Evolutionary conservation across 2,888 invertebrate genomes (phyloP).

Genomic region (Macaria notata): DNA sequence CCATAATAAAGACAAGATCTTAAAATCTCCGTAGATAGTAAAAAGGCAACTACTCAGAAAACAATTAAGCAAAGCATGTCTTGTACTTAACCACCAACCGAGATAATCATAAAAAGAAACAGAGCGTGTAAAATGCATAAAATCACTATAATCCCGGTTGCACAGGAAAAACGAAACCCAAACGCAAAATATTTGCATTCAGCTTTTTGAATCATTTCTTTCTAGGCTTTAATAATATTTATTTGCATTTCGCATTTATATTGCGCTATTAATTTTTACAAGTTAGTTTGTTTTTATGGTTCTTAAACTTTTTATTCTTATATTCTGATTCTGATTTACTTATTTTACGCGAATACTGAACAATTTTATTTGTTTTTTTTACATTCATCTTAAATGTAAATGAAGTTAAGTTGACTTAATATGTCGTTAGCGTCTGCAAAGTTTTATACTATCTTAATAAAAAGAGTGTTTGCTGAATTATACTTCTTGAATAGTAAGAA

Average conservation of each 20-base stretch:
- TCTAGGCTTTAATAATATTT: constrained; percentile 11
- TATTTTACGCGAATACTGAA: constrained; percentile 5
- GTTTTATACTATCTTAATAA: not conserved
- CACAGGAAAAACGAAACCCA: not conserved
- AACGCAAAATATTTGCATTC: constrained; percentile 6
- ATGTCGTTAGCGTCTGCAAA: constrained; percentile 12
- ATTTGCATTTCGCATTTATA: constrained; percentile 16
- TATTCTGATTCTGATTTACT: not conserved
- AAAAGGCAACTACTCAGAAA: constrained; percentile 1
- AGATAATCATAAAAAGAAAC: constrained; percentile 14
- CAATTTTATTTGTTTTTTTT: constrained; percentile 10
- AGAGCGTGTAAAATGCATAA: constrained; percentile 20
- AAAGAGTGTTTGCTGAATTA: too few species aligned
- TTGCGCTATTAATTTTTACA: constrained; percentile 6
- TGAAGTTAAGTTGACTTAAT: constrained; percentile 24
- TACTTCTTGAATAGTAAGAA: too few species aligned
- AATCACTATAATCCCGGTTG: constrained; percentile 12
- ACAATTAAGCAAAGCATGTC: constrained; percentile 6
- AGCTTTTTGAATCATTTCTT: constrained; percentile 11
- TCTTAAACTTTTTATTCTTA: too few species aligned
- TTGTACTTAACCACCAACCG: constrained; percentile 7
- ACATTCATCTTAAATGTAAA: constrained; percentile 17
- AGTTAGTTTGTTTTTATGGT: constrained; percentile 5
- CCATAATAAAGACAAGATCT: not conserved
- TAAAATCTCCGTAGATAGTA: constrained; percentile 3